A percentile compares a stretch with the other conserved stretches of the same genome.
Evolutionary conservation across 2,797 vertebrate genomes (phyloP).

Genomic region (Capromys pilorides): DNA sequence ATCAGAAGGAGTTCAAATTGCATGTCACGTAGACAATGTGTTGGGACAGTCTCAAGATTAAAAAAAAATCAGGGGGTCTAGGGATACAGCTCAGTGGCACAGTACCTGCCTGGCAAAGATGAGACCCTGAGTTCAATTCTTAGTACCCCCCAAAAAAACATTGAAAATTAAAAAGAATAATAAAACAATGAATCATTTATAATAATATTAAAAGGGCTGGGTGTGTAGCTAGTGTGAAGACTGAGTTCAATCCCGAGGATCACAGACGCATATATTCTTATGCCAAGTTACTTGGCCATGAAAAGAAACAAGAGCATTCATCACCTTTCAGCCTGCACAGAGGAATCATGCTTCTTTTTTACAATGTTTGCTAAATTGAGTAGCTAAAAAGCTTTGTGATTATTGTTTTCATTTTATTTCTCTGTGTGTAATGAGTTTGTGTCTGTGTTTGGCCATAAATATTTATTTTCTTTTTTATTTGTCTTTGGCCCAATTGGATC

Average conservation of each 20-base stretch:
- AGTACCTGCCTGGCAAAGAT: too few relatives aligned
- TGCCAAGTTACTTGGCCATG: background rate
- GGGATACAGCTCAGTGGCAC: too few relatives aligned
- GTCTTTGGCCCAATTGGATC: background rate
- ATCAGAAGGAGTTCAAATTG: background rate
- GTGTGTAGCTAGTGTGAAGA: background rate
- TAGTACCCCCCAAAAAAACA: too few relatives aligned
- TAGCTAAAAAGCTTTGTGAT: background rate
- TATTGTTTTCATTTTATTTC: slow-evolving; percentile 38
- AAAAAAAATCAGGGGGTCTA: background rate
- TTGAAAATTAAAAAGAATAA: background rate
- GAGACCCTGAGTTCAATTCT: too few relatives aligned
- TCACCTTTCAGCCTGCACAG: background rate
- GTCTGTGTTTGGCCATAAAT: background rate
- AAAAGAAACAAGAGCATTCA: background rate
- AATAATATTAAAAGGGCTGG: background rate
- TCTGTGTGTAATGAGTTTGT: background rate
- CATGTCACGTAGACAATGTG: background rate
- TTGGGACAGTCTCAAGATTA: background rate
- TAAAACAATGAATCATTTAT: background rate
- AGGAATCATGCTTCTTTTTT: background rate
- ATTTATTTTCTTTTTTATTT: background rate
- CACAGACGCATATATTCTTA: background rate
- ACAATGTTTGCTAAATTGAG: background rate
- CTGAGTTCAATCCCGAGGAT: background rate